phyloP scores from a whole-genome alignment of 2,113 vertebrate species.

The Hippolais icterina region DNA sequence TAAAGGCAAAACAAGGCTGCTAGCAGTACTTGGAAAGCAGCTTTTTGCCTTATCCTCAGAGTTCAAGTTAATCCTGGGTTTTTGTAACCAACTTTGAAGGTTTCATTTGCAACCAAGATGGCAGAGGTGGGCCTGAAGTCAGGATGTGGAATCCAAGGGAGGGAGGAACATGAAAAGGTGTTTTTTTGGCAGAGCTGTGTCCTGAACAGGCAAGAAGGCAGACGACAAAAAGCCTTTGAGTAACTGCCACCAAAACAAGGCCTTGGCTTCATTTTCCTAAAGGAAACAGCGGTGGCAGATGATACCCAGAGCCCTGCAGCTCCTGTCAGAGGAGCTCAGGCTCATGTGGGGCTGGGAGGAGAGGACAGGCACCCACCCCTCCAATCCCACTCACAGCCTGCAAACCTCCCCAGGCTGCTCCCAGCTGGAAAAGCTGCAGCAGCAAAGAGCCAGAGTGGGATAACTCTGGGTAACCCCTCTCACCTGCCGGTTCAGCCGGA shows the following conservation, averaged over 20 bases:
- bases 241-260: neutral
- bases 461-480: neutral
- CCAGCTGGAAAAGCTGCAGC: neutral
- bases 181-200: neutral
- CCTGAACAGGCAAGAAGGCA: neutral
- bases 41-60: neutral
- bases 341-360: neutral
- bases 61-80: neutral
- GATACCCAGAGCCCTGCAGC: neutral
- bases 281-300: neutral
- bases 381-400: neutral
- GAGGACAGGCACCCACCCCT: neutral
- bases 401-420: neutral
- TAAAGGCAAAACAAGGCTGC: neutral
- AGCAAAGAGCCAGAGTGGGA: neutral
- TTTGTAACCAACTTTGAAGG: neutral
- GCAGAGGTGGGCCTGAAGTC: neutral
- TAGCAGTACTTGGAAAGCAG: neutral
- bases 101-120: neutral
- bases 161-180: neutral
- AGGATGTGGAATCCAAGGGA: neutral
- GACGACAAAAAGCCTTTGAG: neutral
- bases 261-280: neutral
- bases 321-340: neutral
- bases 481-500: constrained; percentile 92